Percentiles rank a stretch among this genome's conserved stretches.
phyloP scores from a whole-genome alignment of 2,888 invertebrate species.

The Lasioglossum calceatum region DNA sequence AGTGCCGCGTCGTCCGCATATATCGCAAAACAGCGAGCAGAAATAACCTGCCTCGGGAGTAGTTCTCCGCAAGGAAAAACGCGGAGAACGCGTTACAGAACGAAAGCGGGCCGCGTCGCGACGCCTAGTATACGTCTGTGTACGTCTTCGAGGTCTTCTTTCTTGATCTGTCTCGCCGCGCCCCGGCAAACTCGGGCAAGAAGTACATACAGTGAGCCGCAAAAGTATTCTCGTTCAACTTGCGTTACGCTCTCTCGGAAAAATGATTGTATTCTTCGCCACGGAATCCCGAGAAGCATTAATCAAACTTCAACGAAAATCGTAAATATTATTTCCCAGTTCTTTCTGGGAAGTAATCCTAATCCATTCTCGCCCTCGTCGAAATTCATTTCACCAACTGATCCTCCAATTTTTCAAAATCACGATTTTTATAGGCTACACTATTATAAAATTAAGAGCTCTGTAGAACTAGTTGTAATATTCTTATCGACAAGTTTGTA shows the following conservation, averaged over 20 bases:
- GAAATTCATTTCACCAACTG: neutral
- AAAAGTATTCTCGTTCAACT: conserved; percentile 11
- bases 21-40: neutral
- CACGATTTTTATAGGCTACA: neutral
- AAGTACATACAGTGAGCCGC: neutral
- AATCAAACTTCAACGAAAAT: neutral
- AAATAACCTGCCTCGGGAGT: conserved; percentile 4
- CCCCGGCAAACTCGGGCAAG: conserved; percentile 20
- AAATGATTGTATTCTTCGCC: neutral
- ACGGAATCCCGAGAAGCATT: neutral
- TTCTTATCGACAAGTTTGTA: neutral
- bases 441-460: neutral
- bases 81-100: neutral
- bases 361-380: neutral
- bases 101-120: neutral
- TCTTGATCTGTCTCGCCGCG: conserved; percentile 44
- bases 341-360: neutral
- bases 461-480: neutral
- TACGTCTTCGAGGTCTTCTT: conserved; percentile 50
- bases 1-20: neutral
- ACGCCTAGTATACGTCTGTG: conserved; percentile 12
- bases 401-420: neutral
- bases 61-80: neutral
- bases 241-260: neutral
- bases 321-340: neutral